phyloP scores from a whole-genome alignment of 2,888 invertebrate species.

The Leistus spinibarbis region DNA sequence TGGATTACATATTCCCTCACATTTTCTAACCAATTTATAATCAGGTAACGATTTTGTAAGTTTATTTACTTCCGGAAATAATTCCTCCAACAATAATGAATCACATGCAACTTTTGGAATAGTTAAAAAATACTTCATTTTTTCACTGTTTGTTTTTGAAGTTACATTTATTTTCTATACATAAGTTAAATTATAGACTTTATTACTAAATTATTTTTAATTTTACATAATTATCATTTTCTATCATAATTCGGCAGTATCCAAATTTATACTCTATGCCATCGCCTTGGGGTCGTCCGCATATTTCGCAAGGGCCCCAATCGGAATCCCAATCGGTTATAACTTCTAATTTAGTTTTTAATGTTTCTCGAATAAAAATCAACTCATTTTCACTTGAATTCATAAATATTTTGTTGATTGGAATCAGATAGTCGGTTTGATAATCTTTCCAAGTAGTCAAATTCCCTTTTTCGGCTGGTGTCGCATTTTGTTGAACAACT shows the following conservation, averaged over 20 bases:
- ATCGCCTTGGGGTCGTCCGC: constrained; percentile 53
- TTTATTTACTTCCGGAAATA: constrained; percentile 59
- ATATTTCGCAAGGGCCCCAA: constrained; percentile 62
- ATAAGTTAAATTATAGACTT: background rate
- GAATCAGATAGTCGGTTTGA: constrained; percentile 56
- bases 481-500: background rate
- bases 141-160: background rate
- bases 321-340: constrained; percentile 59
- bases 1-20: constrained; percentile 55
- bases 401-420: constrained; percentile 58
- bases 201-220: background rate
- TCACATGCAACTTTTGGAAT: constrained; percentile 54
- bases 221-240: constrained; percentile 4
- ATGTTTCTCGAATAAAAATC: constrained; percentile 53
- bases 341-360: constrained; percentile 57
- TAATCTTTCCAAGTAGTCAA: constrained; percentile 60
- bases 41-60: constrained; percentile 59
- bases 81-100: constrained; percentile 55
- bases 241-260: constrained; percentile 59
- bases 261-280: constrained; percentile 58
- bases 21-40: constrained; percentile 56
- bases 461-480: constrained; percentile 55
- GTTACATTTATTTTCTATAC: background rate
- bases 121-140: constrained; percentile 17
- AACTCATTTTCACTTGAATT: constrained; percentile 56